Conservation (phyloP, 1,140 invertebrate genomes). For the Branchinecta lindahli region DNA sequence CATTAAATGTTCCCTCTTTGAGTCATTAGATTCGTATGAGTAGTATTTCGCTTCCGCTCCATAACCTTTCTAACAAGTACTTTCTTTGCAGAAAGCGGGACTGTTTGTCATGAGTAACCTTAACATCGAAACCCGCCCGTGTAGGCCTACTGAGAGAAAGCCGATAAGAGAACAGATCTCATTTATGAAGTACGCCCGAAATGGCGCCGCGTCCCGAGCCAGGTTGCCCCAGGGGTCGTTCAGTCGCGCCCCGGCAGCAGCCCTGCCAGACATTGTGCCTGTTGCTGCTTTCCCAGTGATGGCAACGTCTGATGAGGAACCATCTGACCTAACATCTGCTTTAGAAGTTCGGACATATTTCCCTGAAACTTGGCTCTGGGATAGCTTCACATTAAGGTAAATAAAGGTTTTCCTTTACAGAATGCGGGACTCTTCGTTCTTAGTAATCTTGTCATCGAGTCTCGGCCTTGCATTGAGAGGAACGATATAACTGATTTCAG, state of each 20-base stretch:
- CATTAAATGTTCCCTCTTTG: too few species aligned
- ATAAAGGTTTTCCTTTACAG: neutral
- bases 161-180: neutral
- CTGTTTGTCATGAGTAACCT: conserved; percentile 38
- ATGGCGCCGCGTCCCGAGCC: neutral
- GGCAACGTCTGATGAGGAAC: too few species aligned
- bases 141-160: conserved; percentile 22
- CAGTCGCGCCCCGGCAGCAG: neutral
- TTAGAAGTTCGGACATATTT: conserved; percentile 40
- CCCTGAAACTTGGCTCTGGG: conserved; percentile 52
- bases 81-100: conserved; percentile 34
- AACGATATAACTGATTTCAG: neutral
- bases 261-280: neutral
- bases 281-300: too few species aligned
- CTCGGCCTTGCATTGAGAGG: neutral
- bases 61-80: conserved; percentile 18
- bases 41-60: neutral
- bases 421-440: conserved; percentile 9
- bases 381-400: too few species aligned
- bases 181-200: neutral
- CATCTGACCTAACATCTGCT: conserved; percentile 13
- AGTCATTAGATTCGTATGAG: too few species aligned
- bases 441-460: neutral
- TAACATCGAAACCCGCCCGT: conserved; percentile 36
- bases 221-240: neutral